Percentiles rank a stretch among this genome's conserved stretches.
Evolutionary conservation across 2,797 vertebrate genomes (phyloP).

Genomic region (Rhinophrynus dorsalis): DNA sequence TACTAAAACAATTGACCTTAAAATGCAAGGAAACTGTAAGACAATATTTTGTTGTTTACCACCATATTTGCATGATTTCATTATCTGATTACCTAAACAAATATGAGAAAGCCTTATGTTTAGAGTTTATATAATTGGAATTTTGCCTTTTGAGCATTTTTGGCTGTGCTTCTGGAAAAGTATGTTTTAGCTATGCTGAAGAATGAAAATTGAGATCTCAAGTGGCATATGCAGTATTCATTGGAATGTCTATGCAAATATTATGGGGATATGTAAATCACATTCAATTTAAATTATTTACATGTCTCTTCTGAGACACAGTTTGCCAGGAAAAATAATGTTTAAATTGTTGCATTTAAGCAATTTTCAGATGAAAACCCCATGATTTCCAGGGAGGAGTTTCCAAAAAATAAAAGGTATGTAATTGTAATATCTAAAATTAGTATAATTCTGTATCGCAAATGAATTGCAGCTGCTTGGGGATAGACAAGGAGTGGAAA

Average conservation of each 20-base stretch:
- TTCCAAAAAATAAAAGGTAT: no score
- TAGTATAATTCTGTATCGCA: no score
- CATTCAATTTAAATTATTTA: constrained; percentile 35
- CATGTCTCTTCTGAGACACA: constrained; percentile 14
- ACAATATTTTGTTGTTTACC: not conserved
- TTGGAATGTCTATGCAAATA: constrained; percentile 41
- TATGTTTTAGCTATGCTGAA: constrained; percentile 18
- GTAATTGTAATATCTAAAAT: not conserved
- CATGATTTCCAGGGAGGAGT: not conserved
- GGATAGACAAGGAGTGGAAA: no score
- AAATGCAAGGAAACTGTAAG: not conserved
- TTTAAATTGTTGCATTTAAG: constrained; percentile 24
- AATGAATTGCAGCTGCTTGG: no score
- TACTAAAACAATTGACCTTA: no score
- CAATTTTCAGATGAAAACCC: constrained; percentile 7
- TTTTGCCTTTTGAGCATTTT: constrained; percentile 11
- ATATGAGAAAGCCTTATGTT: not conserved
- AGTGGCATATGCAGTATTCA: constrained; percentile 3
- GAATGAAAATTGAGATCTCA: constrained; percentile 45
- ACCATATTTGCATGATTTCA: not conserved
- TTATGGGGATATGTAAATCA: constrained; percentile 41
- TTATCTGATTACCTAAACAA: constrained; percentile 4
- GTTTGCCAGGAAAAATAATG: constrained; percentile 29
- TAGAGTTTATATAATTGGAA: constrained; percentile 6
- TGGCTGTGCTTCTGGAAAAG: constrained; percentile 2